Conservation (phyloP, 2,888 invertebrate genomes). For the Leptinotarsa haldemani region DNA sequence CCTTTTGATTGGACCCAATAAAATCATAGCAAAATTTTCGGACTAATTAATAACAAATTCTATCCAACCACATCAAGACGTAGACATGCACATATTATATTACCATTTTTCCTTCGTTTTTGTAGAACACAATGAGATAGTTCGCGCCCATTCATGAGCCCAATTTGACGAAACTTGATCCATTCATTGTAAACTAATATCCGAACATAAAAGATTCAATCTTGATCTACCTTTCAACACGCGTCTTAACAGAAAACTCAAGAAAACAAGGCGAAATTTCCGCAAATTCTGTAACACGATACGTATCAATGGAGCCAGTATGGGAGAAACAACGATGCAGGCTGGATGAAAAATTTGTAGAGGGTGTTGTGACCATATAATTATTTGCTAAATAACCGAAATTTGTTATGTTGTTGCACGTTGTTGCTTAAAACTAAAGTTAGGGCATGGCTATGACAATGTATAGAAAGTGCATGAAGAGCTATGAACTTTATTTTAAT, state of each 20-base stretch:
- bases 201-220: slow-evolving; percentile 34
- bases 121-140: slow-evolving; percentile 1
- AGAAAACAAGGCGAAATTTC: slow-evolving; percentile 50
- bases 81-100: slow-evolving; percentile 8
- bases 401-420: too few relatives aligned
- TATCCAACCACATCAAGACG: background rate
- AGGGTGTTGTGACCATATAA: slow-evolving; percentile 26
- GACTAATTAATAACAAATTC: background rate
- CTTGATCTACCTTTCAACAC: slow-evolving; percentile 31
- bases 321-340: slow-evolving; percentile 33
- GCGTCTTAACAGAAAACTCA: slow-evolving; percentile 38
- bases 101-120: slow-evolving; percentile 5
- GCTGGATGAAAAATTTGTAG: slow-evolving; percentile 19
- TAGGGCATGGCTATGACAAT: too few relatives aligned
- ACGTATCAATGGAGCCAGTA: slow-evolving; percentile 50
- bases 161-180: slow-evolving; percentile 39
- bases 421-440: too few relatives aligned
- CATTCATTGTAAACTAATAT: slow-evolving; percentile 37
- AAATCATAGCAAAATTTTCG: background rate
- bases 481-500: too few relatives aligned
- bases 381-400: background rate
- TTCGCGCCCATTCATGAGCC: slow-evolving; percentile 34
- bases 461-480: too few relatives aligned
- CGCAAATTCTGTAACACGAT: slow-evolving; percentile 55
- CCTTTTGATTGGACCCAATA: too few relatives aligned